These are phyloP conservation scores for Callimorpha dominula DNA, from an alignment of 2,888 invertebrate species.

Conservation along the genomic window DNA sequence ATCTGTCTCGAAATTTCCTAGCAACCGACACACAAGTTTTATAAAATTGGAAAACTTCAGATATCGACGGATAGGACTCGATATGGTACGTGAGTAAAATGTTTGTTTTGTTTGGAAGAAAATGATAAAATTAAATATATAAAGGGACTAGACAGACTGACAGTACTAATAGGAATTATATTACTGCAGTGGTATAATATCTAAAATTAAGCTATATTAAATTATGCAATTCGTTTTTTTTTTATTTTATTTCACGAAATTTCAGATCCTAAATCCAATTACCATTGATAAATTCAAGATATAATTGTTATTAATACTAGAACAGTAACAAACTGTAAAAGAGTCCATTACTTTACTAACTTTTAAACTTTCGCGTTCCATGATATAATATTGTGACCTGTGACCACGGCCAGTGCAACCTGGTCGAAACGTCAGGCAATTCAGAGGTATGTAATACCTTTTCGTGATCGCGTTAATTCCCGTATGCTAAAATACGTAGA, in stretches of 20 bases:
- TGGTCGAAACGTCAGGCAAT: no score
- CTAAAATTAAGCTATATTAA: background rate
- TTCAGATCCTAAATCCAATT: no score
- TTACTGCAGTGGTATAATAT: background rate
- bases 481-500: no score
- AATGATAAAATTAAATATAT: background rate
- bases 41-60: constrained; percentile 50
- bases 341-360: background rate
- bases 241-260: no score
- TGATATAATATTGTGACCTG: no score
- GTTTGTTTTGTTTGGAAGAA: constrained; percentile 19
- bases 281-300: background rate
- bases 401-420: no score
- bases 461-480: no score
- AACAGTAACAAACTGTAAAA: background rate
- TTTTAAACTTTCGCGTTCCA: no score
- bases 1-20: constrained; percentile 94
- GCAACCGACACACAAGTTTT: constrained; percentile 40
- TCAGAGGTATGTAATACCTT: no score
- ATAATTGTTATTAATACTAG: no score
- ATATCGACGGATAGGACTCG: constrained; percentile 34
- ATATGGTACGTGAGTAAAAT: constrained; percentile 48
- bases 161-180: background rate
- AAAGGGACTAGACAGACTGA: background rate
- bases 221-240: no score